A percentile compares a stretch with the other conserved stretches of the same genome.
phyloP scores from a whole-genome alignment of 2,888 invertebrate genomes.

The Epinotia ramella region DNA sequence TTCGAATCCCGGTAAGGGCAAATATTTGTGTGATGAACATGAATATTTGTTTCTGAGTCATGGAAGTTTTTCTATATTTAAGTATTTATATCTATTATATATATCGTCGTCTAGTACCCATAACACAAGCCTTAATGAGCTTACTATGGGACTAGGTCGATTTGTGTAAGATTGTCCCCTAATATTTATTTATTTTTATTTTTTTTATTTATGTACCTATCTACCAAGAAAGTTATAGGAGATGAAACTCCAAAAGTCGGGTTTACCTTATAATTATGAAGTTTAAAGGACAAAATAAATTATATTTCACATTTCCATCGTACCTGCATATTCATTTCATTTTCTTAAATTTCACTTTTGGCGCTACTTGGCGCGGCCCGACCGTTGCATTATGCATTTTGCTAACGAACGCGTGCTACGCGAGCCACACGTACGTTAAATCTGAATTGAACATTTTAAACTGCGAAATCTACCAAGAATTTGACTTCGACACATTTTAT shows the following conservation, averaged over 20 bases:
- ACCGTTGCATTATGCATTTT: conserved; percentile 80
- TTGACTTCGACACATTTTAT: conserved; percentile 53
- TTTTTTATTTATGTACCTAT: too few species aligned
- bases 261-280: neutral
- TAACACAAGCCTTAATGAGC: too few species aligned
- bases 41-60: too few species aligned
- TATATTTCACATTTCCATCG: conserved; percentile 12
- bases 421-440: conserved; percentile 65
- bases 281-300: neutral
- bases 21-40: too few species aligned
- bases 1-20: too few species aligned
- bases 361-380: conserved; percentile 52
- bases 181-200: too few species aligned
- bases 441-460: conserved; percentile 73
- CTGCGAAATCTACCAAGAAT: conserved; percentile 57
- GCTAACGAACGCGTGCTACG: conserved; percentile 77
- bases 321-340: conserved; percentile 47
- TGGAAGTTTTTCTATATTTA: too few species aligned
- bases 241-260: too few species aligned
- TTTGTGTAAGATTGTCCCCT: too few species aligned
- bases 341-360: conserved; percentile 70
- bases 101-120: too few species aligned
- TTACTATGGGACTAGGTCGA: too few species aligned
- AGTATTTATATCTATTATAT: too few species aligned
- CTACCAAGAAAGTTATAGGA: neutral